Conservation (phyloP, 2,113 vertebrate species). For the Gopherus evgoodei region DNA sequence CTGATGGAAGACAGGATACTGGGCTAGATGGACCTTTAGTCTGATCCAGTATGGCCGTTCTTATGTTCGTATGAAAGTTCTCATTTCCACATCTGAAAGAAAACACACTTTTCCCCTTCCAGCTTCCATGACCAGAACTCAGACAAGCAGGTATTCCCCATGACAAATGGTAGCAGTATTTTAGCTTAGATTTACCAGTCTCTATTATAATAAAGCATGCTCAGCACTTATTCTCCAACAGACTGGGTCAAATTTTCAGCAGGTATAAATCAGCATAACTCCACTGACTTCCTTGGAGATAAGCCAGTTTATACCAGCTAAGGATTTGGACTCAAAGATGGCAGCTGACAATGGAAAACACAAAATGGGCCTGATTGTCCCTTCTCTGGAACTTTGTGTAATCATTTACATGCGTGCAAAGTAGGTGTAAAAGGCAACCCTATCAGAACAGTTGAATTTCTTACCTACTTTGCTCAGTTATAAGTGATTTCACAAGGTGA, state of each 20-base stretch:
- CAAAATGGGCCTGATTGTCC: background rate
- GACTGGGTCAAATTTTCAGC: background rate
- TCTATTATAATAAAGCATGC: background rate
- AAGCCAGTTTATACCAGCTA: background rate
- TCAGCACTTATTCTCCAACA: background rate
- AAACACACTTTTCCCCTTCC: too few species aligned
- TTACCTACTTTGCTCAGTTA: too few species aligned
- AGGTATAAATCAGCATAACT: background rate
- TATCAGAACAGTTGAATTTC: too few species aligned
- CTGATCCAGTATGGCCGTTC: too few species aligned
- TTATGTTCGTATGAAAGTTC: too few species aligned
- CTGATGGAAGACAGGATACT: too few species aligned
- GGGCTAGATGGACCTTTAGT: too few species aligned
- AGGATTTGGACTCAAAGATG: background rate
- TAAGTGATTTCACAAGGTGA: too few species aligned
- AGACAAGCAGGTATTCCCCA: background rate
- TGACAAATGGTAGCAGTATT: background rate
- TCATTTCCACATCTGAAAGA: too few species aligned
- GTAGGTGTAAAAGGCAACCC: too few species aligned
- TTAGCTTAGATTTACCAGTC: background rate
- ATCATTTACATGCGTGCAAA: too few species aligned
- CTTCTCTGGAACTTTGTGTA: too few species aligned
- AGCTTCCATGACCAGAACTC: background rate
- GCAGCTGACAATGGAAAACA: background rate
- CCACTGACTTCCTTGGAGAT: background rate